Evolutionary conservation across 1,140 invertebrate genomes (phyloP).

Genomic region (Thalassaphorura encarpata): DNA sequence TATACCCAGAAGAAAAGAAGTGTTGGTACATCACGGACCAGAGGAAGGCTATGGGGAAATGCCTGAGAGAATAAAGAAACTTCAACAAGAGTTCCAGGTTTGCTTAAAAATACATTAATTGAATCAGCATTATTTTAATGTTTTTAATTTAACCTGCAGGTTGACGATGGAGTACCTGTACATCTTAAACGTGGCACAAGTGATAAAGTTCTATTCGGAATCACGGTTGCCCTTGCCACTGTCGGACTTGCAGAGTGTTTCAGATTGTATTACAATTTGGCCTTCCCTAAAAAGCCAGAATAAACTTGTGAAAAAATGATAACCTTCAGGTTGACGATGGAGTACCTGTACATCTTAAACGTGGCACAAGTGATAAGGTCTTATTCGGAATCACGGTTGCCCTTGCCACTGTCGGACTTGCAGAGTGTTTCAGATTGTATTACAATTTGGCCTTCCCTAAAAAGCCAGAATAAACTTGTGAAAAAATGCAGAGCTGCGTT

Average conservation of each 20-base stretch:
- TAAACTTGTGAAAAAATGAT: not conserved
- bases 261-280: constrained; percentile 13
- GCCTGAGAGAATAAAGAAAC: no score
- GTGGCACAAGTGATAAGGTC: constrained; percentile 25
- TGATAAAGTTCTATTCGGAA: constrained; percentile 28
- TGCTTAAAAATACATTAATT: no score
- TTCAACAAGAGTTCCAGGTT: no score
- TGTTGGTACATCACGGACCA: no score
- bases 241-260: constrained; percentile 5
- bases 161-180: constrained; percentile 31
- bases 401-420: not conserved
- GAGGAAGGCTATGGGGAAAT: no score
- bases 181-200: constrained; percentile 32
- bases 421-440: constrained; percentile 6
- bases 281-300: constrained; percentile 15
- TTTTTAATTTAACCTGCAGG: no score
- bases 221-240: not conserved
- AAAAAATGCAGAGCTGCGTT: no score
- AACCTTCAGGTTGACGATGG: constrained; percentile 32
- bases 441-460: constrained; percentile 20
- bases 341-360: constrained; percentile 33
- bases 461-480: constrained; percentile 2
- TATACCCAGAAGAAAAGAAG: no score
- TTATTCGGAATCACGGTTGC: constrained; percentile 16
- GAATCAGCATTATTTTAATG: no score